Evolutionary conservation across 1,140 invertebrate genomes (phyloP), one percentile per base, ranked within the genome.

Genomic region (Diachasmimorpha longicaudata): DNA sequence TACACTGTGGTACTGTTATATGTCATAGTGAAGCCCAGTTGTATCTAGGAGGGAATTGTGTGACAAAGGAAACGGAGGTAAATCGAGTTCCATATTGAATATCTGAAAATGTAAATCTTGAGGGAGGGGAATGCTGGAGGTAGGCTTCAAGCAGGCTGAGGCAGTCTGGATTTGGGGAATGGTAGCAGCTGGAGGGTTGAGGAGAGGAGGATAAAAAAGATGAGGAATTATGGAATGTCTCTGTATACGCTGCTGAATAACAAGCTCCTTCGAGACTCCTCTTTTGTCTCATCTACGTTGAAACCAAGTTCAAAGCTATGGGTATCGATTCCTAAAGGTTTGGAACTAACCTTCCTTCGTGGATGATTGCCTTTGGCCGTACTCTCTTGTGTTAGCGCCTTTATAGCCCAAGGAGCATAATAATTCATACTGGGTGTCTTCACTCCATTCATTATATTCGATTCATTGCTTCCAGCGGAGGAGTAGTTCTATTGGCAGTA

Each of bases 41-140:
- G 58, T 66, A 36, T 36, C 31, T 66, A 31, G 31, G 21, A 31
- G 11, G 25, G 58, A 66, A 66, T 25, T 66, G 58, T 63, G 16
- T 68, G 37, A 42, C 58, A 31, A 14, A 36, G 44, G 63, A 55
- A 55, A 55, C 58, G 44, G 44, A 31, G 31, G 46, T 44, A 44
- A 69, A 69, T 68, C 23, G 19, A 75, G 63, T 39, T 69, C 58
- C 31, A 25, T 69, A 75, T 75, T 69, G 66, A 75, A 75, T 75
- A 68, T 69, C 31, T 75, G 73, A 75, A 69, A 75, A 75, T 75
- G 73, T 68, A 75, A 75, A 75, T 75, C 19, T 69, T 69, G 42
- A 10, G 6, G 31, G 6, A 31, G 39, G 39, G 39, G 39, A n/a
- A 42, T 31, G 31, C 31, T 31, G 39, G 39, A 42, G 39, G 13